A percentile compares a stretch with the other conserved stretches of the same genome.
phyloP scores from a whole-genome alignment of 2,797 vertebrate species.

The Hypotaenidia okinawae region DNA sequence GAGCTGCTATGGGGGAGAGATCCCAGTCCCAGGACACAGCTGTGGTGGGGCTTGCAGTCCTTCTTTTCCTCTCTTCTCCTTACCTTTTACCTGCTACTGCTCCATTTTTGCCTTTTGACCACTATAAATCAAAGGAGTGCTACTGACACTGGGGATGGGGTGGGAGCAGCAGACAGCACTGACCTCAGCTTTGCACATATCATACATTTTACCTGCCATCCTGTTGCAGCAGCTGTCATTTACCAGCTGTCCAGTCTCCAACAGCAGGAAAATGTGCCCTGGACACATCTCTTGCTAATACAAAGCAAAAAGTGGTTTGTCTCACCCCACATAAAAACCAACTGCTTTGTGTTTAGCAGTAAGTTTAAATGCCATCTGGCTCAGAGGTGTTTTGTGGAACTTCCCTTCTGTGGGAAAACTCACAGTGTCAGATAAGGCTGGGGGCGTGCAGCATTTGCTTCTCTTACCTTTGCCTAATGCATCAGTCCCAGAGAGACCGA shows the following conservation, averaged over 20 bases:
- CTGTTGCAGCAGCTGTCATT: not conserved
- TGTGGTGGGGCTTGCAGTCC: not conserved
- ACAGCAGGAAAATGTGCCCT: not conserved
- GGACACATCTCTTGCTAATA: not conserved
- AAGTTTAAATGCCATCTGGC: not conserved
- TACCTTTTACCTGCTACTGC: not conserved
- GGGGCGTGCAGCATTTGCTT: not conserved
- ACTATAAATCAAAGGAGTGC: not conserved
- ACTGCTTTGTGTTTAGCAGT: not conserved
- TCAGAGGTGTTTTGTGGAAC: not conserved
- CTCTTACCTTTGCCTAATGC: not conserved
- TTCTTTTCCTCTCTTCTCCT: not conserved
- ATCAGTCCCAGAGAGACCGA: not conserved
- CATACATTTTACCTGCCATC: not conserved
- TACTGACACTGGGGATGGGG: not conserved
- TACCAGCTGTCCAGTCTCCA: not conserved
- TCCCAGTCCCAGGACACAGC: not conserved
- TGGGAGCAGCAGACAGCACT: not conserved
- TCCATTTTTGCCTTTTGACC: constrained; percentile 5
- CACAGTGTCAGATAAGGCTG: not conserved
- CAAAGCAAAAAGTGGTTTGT: not conserved
- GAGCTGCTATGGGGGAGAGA: not conserved
- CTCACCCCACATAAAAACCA: not conserved
- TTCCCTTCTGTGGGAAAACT: not conserved
- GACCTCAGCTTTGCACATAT: not conserved